Evolutionary conservation across 2,797 vertebrate genomes (phyloP).

Genomic region (Onychomys leucogaster): DNA sequence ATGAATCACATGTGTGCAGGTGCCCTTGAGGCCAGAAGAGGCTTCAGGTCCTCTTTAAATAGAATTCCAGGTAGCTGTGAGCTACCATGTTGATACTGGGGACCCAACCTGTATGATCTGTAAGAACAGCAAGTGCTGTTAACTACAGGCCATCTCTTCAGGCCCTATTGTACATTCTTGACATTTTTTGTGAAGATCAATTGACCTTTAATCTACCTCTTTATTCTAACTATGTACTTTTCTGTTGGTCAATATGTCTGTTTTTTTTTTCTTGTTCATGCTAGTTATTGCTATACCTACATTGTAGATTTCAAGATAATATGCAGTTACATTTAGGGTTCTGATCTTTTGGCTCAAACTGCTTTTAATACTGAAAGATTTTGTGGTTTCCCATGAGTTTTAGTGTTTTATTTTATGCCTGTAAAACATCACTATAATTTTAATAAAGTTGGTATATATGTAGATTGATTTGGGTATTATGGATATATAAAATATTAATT

Average conservation of each 20-base stretch:
- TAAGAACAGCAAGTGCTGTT: neutral
- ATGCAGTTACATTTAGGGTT: neutral
- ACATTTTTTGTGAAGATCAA: neutral
- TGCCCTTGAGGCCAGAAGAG: neutral
- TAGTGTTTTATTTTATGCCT: neutral
- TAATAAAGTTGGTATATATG: neutral
- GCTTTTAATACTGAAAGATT: neutral
- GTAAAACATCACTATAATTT: neutral
- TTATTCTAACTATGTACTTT: neutral
- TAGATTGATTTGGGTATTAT: neutral
- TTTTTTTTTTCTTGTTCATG: neutral
- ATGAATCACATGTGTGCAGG: neutral
- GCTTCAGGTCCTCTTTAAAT: neutral
- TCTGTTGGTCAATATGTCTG: neutral
- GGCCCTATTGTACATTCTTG: neutral
- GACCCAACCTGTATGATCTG: neutral
- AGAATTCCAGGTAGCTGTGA: neutral
- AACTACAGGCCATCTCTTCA: too few relatives aligned
- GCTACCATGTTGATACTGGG: neutral
- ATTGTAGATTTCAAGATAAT: neutral
- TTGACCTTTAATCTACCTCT: neutral
- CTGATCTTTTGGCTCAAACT: neutral
- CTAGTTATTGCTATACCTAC: neutral
- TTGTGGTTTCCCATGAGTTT: neutral
- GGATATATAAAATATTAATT: neutral